phyloP scores from a whole-genome alignment of 2,888 invertebrate species.

The Nephrocerus scutellatus region DNA sequence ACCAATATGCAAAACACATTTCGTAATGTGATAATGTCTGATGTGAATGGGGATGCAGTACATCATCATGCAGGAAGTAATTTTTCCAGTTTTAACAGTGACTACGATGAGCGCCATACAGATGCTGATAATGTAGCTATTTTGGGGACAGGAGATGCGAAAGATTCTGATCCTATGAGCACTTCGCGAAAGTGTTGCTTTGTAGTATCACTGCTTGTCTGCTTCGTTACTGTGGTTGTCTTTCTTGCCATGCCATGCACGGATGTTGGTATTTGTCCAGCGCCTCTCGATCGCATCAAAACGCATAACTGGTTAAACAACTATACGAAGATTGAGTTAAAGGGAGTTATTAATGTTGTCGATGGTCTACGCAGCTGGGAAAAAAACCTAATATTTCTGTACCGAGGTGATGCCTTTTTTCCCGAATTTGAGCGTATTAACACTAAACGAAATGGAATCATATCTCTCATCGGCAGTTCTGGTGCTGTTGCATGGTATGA shows the following conservation, averaged over 20 bases:
- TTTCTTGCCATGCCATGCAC: constrained; percentile 73
- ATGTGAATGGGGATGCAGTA: constrained; percentile 23
- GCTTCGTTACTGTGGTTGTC: constrained; percentile 69
- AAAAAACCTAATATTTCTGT: constrained; percentile 66
- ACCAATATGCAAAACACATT: constrained; percentile 42
- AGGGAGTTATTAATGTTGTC: constrained; percentile 63
- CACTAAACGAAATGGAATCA: constrained; percentile 53
- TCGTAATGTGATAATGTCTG: constrained; percentile 42
- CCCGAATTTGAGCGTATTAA: constrained; percentile 48
- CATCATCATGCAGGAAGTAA: constrained; percentile 32
- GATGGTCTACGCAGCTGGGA: constrained; percentile 58
- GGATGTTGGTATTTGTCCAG: constrained; percentile 60
- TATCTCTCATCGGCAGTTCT: constrained; percentile 61
- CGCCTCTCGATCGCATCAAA: constrained; percentile 51
- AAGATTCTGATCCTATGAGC: constrained; percentile 56
- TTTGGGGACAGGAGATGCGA: constrained; percentile 46
- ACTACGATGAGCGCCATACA: constrained; percentile 39
- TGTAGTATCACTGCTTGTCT: constrained; percentile 62
- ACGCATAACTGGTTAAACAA: constrained; percentile 63
- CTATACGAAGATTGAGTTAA: constrained; percentile 62
- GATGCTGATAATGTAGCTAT: constrained; percentile 46
- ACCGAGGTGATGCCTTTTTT: constrained; percentile 61
- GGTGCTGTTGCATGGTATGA: constrained; percentile 71
- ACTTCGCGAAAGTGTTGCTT: constrained; percentile 62
- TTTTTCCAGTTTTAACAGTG: constrained; percentile 40